A percentile compares a stretch with the other conserved stretches of the same genome.
These are phyloP conservation scores for Orchesella flavescens DNA, from an alignment of 2,888 invertebrate genomes.

Conservation along the genomic window DNA sequence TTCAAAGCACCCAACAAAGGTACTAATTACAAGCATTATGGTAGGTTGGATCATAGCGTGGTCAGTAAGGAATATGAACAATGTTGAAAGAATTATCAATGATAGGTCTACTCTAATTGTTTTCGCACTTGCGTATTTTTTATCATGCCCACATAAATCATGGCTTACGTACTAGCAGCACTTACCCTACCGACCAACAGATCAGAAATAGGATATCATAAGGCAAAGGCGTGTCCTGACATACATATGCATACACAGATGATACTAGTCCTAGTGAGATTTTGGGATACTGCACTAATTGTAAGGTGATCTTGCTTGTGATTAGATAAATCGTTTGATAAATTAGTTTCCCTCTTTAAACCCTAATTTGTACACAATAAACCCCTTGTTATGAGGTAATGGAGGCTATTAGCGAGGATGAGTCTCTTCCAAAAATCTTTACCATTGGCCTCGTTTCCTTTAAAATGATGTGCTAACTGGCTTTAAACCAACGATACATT, in stretches of 20 bases:
- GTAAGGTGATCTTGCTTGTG: too few species aligned
- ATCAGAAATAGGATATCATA: neutral
- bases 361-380: too few species aligned
- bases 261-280: too few species aligned
- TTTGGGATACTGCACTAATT: neutral
- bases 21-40: constrained; percentile 14
- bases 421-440: too few species aligned
- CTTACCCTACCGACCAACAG: neutral
- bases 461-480: too few species aligned
- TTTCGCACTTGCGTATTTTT: constrained; percentile 3
- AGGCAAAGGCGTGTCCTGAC: neutral
- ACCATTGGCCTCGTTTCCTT: too few species aligned
- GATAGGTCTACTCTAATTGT: constrained; percentile 1
- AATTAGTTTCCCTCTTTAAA: too few species aligned
- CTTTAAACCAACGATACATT: too few species aligned
- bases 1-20: neutral
- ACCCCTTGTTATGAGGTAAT: too few species aligned
- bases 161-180: neutral
- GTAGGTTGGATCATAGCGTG: neutral
- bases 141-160: neutral
- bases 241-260: neutral
- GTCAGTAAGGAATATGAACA: neutral
- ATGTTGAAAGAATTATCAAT: neutral
- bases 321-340: too few species aligned
- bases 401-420: too few species aligned